Conservation (phyloP, 2,888 invertebrate genomes). For the Amorpha juglandis region DNA sequence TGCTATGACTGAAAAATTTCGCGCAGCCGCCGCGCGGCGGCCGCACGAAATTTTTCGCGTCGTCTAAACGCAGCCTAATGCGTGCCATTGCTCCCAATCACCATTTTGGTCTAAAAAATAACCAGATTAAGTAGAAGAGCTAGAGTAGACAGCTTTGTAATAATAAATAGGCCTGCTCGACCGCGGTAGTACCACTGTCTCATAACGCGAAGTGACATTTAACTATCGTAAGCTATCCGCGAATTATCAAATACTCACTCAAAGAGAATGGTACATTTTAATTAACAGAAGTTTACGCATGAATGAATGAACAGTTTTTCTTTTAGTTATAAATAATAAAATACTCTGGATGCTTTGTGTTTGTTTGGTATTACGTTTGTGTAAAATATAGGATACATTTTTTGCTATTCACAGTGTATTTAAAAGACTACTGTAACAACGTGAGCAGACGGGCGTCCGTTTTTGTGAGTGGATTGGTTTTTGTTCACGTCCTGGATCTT, state of each 20-base stretch:
- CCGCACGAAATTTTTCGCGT: too few relatives aligned
- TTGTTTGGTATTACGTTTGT: background rate
- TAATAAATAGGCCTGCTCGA: too few relatives aligned
- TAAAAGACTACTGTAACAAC: background rate
- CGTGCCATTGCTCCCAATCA: too few relatives aligned
- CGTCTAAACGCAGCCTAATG: too few relatives aligned
- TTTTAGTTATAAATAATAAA: slow-evolving; percentile 5
- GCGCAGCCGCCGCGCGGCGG: too few relatives aligned
- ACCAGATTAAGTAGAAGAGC: too few relatives aligned
- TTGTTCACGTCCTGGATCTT: background rate
- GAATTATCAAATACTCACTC: background rate
- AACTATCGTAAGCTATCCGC: too few relatives aligned
- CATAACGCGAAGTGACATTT: too few relatives aligned
- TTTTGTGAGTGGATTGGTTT: background rate
- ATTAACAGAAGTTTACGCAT: slow-evolving; percentile 19
- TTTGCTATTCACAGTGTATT: background rate
- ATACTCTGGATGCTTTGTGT: background rate
- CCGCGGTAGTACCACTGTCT: too few relatives aligned
- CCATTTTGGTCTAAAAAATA: too few relatives aligned
- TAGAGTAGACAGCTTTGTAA: too few relatives aligned
- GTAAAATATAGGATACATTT: background rate
- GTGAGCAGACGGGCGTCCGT: background rate
- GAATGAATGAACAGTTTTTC: slow-evolving; percentile 12
- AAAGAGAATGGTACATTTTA: background rate
- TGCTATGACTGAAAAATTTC: too few relatives aligned